phyloP scores from a whole-genome alignment of 1,140 invertebrate genomes.

The Mylabris phalerata region DNA sequence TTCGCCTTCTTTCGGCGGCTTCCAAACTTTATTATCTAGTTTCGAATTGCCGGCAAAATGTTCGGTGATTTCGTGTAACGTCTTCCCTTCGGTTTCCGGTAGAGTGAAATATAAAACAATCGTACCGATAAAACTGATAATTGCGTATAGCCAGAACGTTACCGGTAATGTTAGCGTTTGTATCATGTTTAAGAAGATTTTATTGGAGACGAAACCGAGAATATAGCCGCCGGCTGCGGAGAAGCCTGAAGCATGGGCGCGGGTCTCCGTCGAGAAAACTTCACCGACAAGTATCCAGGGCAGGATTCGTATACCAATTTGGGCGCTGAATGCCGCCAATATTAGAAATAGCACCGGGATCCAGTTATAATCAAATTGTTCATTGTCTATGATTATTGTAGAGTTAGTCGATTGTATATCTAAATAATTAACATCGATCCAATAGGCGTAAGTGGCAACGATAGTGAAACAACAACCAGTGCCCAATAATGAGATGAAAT shows the following conservation, averaged over 20 bases:
- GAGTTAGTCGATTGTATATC: background rate
- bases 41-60: conserved; percentile 55
- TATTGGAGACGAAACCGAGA: conserved; percentile 64
- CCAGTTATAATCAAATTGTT: conserved; percentile 49
- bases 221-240: conserved; percentile 62
- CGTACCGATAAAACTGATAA: conserved; percentile 54
- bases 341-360: conserved; percentile 59
- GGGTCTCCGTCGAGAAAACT: conserved; percentile 55
- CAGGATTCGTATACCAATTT: conserved; percentile 59
- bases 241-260: conserved; percentile 58
- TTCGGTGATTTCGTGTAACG: conserved; percentile 61
- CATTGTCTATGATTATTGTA: background rate
- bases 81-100: conserved; percentile 78
- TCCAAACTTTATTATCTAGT: conserved; percentile 33
- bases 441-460: conserved; percentile 48
- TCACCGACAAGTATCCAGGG: conserved; percentile 73
- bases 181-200: conserved; percentile 59
- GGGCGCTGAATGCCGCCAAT: conserved; percentile 56
- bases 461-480: conserved; percentile 55
- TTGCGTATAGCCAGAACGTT: conserved; percentile 57
- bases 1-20: background rate
- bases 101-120: conserved; percentile 48
- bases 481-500: conserved; percentile 56
- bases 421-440: conserved; percentile 1
- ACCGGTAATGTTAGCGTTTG: conserved; percentile 54